Conservation (phyloP, 2,113 vertebrate species). For the Bos indicus region DNA sequence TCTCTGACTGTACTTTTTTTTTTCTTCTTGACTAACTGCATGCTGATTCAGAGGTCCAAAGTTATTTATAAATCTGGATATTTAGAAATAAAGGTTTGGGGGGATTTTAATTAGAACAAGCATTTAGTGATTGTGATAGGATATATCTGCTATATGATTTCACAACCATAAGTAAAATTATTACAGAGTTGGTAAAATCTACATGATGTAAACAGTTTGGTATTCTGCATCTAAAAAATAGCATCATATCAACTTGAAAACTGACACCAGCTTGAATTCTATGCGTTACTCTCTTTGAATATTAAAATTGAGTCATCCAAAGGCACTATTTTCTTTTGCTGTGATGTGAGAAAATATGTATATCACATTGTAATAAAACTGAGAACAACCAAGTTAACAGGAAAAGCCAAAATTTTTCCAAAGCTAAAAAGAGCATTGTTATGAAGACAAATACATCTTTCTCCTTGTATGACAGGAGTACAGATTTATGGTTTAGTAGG, state of each 20-base stretch:
- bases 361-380: slow-evolving; percentile 3
- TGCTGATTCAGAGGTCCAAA: background rate
- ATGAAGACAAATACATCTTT: background rate
- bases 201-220: background rate
- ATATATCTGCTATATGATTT: background rate
- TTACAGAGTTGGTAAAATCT: background rate
- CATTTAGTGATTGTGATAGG: background rate
- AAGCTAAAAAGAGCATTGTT: background rate
- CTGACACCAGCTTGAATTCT: background rate
- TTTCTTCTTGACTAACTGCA: background rate
- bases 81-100: background rate
- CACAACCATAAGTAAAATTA: background rate
- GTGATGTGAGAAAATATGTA: background rate
- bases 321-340: background rate
- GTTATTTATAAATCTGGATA: background rate
- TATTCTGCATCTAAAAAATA: background rate
- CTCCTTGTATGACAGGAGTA: background rate
- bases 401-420: slow-evolving; percentile 17
- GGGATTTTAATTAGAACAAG: background rate
- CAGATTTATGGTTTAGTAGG: background rate
- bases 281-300: background rate
- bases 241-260: background rate
- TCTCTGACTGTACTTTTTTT: background rate
- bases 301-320: background rate
- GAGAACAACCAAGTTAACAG: background rate